Evolutionary conservation across 2,888 invertebrate genomes (phyloP).

Genomic region (Ptychoptera contaminata): DNA sequence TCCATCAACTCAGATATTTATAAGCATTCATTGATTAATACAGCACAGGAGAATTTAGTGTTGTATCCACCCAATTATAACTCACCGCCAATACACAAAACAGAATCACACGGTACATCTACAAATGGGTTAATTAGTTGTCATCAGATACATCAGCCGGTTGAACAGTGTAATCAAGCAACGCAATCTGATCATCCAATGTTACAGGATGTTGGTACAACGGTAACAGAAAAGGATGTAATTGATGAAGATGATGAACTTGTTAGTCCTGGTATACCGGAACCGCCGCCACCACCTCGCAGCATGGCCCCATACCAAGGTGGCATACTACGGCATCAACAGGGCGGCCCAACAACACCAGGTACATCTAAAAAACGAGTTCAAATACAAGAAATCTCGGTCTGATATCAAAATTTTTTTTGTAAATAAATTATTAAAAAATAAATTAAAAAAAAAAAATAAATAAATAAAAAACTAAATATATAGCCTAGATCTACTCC

Average conservation of each 20-base stretch:
- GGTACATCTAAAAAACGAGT: slow-evolving; percentile 76
- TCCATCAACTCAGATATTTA: slow-evolving; percentile 15
- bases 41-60: slow-evolving; percentile 19
- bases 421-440: too few species aligned
- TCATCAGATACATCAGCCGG: slow-evolving; percentile 9
- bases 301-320: slow-evolving; percentile 24
- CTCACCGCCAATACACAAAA: slow-evolving; percentile 12
- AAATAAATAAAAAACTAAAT: too few species aligned
- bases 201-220: slow-evolving; percentile 14
- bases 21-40: slow-evolving; percentile 1
- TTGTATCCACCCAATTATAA: slow-evolving; percentile 14
- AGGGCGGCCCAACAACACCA: slow-evolving; percentile 39
- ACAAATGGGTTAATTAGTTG: slow-evolving; percentile 13
- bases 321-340: slow-evolving; percentile 42
- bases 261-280: slow-evolving; percentile 35
- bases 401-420: slow-evolving; percentile 36
- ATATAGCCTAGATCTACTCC: too few species aligned
- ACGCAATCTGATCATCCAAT: slow-evolving; percentile 14
- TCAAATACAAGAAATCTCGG: slow-evolving; percentile 85
- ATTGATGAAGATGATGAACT: slow-evolving; percentile 30
- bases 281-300: slow-evolving; percentile 40
- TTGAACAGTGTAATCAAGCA: slow-evolving; percentile 14
- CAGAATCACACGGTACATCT: slow-evolving; percentile 24
- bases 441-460: too few species aligned
- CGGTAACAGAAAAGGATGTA: slow-evolving; percentile 11